These are phyloP conservation scores for Strigops habroptila DNA, from an alignment of 2,113 vertebrate genomes.

Conservation along the genomic window DNA sequence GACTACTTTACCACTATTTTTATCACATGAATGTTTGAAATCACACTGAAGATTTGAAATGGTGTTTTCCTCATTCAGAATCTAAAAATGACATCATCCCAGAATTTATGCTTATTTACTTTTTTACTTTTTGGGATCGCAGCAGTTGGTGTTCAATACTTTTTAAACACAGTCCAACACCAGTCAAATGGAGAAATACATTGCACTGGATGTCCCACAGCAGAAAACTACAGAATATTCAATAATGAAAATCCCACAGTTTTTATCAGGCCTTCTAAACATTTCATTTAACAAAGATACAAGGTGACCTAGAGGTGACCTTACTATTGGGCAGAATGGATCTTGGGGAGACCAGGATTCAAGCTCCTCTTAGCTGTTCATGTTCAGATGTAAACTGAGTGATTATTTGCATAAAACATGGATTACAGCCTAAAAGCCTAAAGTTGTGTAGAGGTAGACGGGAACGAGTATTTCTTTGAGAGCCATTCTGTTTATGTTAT, in stretches of 20 bases:
- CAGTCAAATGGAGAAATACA: neutral
- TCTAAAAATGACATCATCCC: neutral
- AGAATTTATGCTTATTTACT: neutral
- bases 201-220: neutral
- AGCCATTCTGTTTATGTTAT: conserved; percentile 22
- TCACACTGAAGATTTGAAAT: neutral
- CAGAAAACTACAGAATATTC: neutral
- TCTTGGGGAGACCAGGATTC: neutral
- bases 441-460: neutral
- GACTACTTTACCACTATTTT: neutral
- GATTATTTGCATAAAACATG: neutral
- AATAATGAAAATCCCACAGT: neutral
- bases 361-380: neutral
- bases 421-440: neutral
- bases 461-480: neutral
- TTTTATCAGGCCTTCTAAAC: neutral
- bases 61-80: neutral
- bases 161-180: neutral
- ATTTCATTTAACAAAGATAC: neutral
- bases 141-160: neutral
- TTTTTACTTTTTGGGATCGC: neutral
- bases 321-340: neutral
- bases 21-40: neutral
- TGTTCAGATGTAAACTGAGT: neutral
- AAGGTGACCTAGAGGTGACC: neutral